Evolutionary conservation across 2,113 vertebrate genomes (phyloP).

Genomic region (Podiceps cristatus): DNA sequence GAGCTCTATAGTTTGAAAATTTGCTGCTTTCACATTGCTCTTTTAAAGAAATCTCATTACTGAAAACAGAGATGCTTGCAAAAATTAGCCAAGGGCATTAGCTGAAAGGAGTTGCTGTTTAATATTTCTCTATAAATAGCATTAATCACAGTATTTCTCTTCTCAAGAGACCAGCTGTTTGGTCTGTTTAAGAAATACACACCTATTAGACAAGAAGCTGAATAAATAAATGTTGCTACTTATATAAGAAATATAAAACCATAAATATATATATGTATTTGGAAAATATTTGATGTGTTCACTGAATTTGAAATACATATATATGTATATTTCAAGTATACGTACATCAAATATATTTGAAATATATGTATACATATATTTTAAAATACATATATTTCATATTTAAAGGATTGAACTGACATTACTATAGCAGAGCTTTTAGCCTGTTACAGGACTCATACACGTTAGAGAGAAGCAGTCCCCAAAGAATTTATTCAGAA

Average conservation of each 20-base stretch:
- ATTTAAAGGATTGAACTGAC: background rate
- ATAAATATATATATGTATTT: background rate
- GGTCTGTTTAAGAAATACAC: conserved; percentile 13
- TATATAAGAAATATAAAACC: background rate
- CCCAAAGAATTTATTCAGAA: background rate
- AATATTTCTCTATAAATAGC: conserved; percentile 51
- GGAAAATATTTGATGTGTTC: background rate
- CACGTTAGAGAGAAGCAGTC: background rate
- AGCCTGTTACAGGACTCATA: background rate
- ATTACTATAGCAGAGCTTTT: background rate
- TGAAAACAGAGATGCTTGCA: conserved; percentile 28
- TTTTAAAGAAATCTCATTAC: conserved; percentile 20
- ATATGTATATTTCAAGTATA: background rate
- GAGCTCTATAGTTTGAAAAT: conserved; percentile 20
- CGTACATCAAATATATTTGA: background rate
- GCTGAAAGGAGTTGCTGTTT: conserved; percentile 2
- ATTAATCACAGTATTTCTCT: conserved; percentile 7
- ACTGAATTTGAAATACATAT: background rate
- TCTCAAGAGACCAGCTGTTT: conserved; percentile 40
- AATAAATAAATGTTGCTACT: background rate
- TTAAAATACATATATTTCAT: background rate
- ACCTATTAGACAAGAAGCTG: background rate
- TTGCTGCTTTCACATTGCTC: background rate
- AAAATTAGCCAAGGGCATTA: conserved; percentile 27
- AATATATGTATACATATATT: background rate